Percentiles rank a stretch among this genome's conserved stretches.
Conservation (phyloP, 2,113 vertebrate genomes). For the Oxyruncus cristatus region DNA sequence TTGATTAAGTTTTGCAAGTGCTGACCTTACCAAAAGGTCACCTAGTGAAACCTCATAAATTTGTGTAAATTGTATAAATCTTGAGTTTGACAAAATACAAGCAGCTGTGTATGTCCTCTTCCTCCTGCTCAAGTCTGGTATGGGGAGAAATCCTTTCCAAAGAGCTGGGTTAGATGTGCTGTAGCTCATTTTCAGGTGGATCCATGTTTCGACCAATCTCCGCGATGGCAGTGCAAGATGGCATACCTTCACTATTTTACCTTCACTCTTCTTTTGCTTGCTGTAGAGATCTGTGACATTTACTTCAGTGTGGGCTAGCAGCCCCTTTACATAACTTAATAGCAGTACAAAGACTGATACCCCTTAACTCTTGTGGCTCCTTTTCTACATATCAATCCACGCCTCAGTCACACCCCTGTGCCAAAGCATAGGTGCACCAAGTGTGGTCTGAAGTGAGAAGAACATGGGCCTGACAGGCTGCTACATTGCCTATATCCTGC, state of each 20-base stretch:
- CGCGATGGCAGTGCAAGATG: not conserved
- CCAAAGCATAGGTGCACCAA: not conserved
- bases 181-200: not conserved
- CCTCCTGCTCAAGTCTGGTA: not conserved
- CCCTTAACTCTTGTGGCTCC: not conserved
- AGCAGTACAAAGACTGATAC: not conserved
- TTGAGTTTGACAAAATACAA: not conserved
- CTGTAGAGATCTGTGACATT: not conserved
- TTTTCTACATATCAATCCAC: not conserved
- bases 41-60: not conserved
- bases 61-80: not conserved
- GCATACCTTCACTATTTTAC: not conserved
- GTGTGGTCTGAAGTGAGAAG: not conserved
- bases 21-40: not conserved
- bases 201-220: not conserved
- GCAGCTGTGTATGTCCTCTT: not conserved
- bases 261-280: not conserved
- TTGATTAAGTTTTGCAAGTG: not conserved
- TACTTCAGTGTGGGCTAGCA: not conserved
- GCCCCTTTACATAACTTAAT: not conserved
- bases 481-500: not conserved
- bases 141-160: not conserved
- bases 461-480: not conserved
- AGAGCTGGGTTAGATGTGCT: not conserved
- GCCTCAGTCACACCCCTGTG: too few species aligned